phyloP scores from a whole-genome alignment of 1,140 invertebrate species.

The Tetramorium simillimum region DNA sequence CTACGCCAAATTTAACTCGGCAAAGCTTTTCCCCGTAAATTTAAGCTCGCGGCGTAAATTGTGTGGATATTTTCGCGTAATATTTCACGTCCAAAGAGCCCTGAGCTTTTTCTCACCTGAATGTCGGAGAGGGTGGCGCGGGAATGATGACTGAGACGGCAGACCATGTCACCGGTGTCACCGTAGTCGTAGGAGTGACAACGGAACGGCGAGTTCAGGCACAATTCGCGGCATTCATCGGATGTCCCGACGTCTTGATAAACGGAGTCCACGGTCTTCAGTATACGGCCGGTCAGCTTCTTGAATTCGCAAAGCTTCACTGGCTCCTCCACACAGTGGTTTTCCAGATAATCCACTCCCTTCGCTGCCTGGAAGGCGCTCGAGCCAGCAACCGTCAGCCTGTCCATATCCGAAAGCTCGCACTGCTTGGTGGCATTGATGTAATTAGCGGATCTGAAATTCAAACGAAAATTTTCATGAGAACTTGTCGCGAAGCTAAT shows the following conservation, averaged over 20 bases:
- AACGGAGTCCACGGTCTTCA: constrained; percentile 97
- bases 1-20: background rate
- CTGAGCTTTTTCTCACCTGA: constrained; percentile 87
- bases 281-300: constrained; percentile 93
- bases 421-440: constrained; percentile 94
- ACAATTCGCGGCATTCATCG: constrained; percentile 95
- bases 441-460: constrained; percentile 95
- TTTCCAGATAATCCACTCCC: constrained; percentile 94
- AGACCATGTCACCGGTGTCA: constrained; percentile 96
- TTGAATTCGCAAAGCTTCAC: constrained; percentile 97
- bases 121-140: constrained; percentile 95
- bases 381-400: constrained; percentile 93
- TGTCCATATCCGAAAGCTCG: constrained; percentile 95
- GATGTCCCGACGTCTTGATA: constrained; percentile 95
- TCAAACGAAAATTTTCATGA: constrained; percentile 52
- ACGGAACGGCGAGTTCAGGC: constrained; percentile 93
- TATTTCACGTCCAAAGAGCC: background rate
- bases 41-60: background rate
- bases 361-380: constrained; percentile 90
- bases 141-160: constrained; percentile 95
- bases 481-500: background rate
- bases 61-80: background rate
- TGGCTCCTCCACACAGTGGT: constrained; percentile 95
- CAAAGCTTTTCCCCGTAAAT: background rate
- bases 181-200: constrained; percentile 98